Evolutionary conservation across 2,797 vertebrate genomes (phyloP).

Genomic region (Platyrinchus mystaceus): DNA sequence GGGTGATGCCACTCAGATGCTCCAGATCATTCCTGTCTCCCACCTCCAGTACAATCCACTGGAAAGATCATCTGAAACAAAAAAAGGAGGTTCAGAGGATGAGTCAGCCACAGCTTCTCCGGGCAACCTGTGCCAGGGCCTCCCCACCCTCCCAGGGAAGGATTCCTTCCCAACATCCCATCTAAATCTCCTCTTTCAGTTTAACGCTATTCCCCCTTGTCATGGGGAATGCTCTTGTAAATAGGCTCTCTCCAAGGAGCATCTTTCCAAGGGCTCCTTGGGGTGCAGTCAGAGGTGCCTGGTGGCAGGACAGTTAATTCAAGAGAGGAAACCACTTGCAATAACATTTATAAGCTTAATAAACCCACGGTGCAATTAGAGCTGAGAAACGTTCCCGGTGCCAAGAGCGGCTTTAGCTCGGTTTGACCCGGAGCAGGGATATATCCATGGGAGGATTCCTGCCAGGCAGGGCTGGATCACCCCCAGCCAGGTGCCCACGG

Average conservation of each 20-base stretch:
- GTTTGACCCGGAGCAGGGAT: not conserved
- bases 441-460: fast-evolving
- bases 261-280: not conserved
- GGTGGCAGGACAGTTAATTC: not conserved
- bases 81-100: not conserved
- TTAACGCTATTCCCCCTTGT: not conserved
- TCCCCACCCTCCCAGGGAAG: not conserved
- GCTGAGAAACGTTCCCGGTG: not conserved
- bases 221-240: not conserved
- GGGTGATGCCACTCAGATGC: not conserved
- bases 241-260: not conserved
- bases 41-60: not conserved
- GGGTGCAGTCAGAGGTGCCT: not conserved
- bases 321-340: not conserved
- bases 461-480: not conserved
- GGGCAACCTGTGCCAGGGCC: not conserved
- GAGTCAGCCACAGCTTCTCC: not conserved
- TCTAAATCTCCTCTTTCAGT: not conserved
- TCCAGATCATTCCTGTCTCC: not conserved
- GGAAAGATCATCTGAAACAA: not conserved
- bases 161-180: not conserved
- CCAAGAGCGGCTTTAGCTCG: not conserved
- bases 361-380: not conserved
- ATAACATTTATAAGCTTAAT: not conserved
- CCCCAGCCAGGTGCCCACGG: not conserved